These are phyloP conservation scores for Nixonia krombeini DNA, from an alignment of 1,140 invertebrate genomes.

Conservation along the genomic window DNA sequence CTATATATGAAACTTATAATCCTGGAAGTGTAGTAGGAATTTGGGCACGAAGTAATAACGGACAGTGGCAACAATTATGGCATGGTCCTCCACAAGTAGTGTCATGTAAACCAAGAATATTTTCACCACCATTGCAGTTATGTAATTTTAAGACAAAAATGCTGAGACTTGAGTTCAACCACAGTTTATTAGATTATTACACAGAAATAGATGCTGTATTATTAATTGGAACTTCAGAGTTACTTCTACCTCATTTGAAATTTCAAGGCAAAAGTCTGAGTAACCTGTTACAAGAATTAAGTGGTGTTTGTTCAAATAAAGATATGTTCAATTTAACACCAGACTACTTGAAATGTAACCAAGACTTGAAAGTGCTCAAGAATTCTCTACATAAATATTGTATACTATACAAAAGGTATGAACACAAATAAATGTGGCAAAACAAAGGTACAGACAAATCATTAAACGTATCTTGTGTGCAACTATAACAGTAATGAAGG, in stretches of 20 bases:
- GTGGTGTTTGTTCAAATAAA: slow-evolving; percentile 36
- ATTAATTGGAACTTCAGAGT: slow-evolving; percentile 75
- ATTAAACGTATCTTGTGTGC: no score
- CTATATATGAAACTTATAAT: slow-evolving; percentile 91
- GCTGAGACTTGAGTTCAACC: slow-evolving; percentile 85
- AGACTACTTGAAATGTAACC: slow-evolving; percentile 56
- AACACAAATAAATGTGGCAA: no score
- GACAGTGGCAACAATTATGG: slow-evolving; percentile 84
- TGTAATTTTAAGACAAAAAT: slow-evolving; percentile 68
- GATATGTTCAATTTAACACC: slow-evolving; percentile 66
- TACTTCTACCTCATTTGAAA: slow-evolving; percentile 58
- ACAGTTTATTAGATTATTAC: slow-evolving; percentile 85
- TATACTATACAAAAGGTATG: slow-evolving; percentile 62
- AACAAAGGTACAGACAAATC: no score
- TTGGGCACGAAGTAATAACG: slow-evolving; percentile 77
- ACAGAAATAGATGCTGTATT: slow-evolving; percentile 90
- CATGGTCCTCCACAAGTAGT: slow-evolving; percentile 78
- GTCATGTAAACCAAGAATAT: slow-evolving; percentile 78
- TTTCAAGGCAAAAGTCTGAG: slow-evolving; percentile 57
- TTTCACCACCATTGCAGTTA: slow-evolving; percentile 78
- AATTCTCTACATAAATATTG: slow-evolving; percentile 60
- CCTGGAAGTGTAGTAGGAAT: slow-evolving; percentile 89
- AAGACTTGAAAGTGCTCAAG: slow-evolving; percentile 60
- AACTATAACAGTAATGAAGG: no score
- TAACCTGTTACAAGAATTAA: slow-evolving; percentile 56